Conservation (phyloP, 2,888 invertebrate genomes). For the Drosophila demipolita region DNA sequence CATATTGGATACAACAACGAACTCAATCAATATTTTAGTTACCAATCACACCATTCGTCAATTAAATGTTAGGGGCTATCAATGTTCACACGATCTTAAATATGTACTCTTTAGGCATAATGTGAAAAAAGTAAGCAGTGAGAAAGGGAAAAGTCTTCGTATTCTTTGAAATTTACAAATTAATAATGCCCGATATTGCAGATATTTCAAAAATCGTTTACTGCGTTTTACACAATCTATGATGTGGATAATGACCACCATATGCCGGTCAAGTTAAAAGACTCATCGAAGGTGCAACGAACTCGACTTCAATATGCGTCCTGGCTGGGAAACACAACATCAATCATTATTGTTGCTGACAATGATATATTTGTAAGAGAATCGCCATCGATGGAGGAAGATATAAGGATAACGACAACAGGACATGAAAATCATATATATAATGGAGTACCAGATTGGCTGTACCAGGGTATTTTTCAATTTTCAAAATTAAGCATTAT, state of each 20-base stretch:
- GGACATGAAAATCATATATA: constrained; percentile 92
- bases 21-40: constrained; percentile 91
- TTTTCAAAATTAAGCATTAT: background rate
- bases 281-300: constrained; percentile 89
- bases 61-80: constrained; percentile 94
- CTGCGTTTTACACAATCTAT: constrained; percentile 95
- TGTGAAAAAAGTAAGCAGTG: constrained; percentile 91
- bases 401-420: constrained; percentile 90
- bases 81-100: constrained; percentile 93
- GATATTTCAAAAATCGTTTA: constrained; percentile 94
- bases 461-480: constrained; percentile 92
- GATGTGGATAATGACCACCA: constrained; percentile 96
- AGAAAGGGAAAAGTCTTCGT: background rate
- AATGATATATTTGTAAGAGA: constrained; percentile 95
- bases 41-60: constrained; percentile 95
- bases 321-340: constrained; percentile 92
- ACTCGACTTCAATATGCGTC: constrained; percentile 93
- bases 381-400: constrained; percentile 89
- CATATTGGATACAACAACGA: constrained; percentile 91
- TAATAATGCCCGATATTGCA: constrained; percentile 73
- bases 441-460: constrained; percentile 98
- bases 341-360: constrained; percentile 92
- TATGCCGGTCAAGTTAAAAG: constrained; percentile 93
- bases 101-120: constrained; percentile 95
- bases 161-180: background rate